These are phyloP conservation scores for Chrysemys picta DNA, from an alignment of 2,113 vertebrate genomes.

Conservation along the genomic window DNA sequence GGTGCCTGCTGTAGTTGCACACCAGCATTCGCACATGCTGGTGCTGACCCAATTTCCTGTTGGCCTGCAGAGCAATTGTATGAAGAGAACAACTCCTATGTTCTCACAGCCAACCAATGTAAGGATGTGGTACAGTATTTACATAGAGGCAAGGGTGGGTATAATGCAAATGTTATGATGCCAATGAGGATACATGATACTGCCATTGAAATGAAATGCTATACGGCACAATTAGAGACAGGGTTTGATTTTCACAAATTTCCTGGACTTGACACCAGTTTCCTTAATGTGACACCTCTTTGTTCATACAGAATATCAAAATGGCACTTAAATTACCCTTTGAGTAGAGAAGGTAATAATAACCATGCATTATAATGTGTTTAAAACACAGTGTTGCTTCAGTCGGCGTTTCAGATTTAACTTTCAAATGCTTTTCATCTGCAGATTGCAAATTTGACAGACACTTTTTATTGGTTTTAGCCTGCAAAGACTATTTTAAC, in stretches of 20 bases:
- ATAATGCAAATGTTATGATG: not conserved
- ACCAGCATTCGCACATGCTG: not conserved
- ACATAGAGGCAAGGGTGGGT: fast-evolving
- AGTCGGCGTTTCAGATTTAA: slow-evolving; percentile 46
- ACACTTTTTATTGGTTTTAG: slow-evolving; percentile 22
- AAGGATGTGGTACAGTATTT: not conserved
- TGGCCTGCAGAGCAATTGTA: not conserved
- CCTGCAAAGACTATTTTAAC: slow-evolving; percentile 46
- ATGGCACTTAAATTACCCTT: slow-evolving; percentile 46
- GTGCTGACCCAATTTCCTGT: not conserved
- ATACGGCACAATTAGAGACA: slow-evolving; percentile 4
- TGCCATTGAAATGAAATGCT: slow-evolving; percentile 15
- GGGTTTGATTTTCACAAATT: slow-evolving; percentile 44
- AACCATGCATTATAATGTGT: not conserved
- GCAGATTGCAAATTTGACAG: slow-evolving; percentile 41
- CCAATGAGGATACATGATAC: not conserved
- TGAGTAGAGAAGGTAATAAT: slow-evolving; percentile 46
- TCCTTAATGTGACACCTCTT: slow-evolving; percentile 65
- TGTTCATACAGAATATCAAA: slow-evolving; percentile 60
- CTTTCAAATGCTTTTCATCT: slow-evolving; percentile 63
- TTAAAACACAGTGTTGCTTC: slow-evolving; percentile 58
- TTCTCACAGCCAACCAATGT: fast-evolving
- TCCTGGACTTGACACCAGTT: slow-evolving; percentile 40
- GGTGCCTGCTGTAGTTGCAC: not conserved
- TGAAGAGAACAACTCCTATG: not conserved